Percentiles rank a stretch among this genome's conserved stretches.
Conservation (phyloP, 2,797 vertebrate species). For the Girardinus metallicus region DNA sequence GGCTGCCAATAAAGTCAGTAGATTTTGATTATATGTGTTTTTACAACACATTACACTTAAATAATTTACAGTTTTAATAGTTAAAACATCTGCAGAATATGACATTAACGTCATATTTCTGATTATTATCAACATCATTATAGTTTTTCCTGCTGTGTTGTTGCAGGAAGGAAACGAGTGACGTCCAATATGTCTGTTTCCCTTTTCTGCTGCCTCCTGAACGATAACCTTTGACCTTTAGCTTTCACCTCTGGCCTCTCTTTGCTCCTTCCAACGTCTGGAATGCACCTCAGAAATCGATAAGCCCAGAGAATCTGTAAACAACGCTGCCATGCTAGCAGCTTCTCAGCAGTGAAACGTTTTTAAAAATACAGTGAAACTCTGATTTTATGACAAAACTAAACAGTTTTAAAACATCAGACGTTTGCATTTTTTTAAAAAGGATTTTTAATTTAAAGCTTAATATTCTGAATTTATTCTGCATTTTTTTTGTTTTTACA, state of each 20-base stretch:
- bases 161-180: conserved; percentile 41
- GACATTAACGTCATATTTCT: not conserved
- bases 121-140: not conserved
- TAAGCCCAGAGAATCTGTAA: conserved; percentile 4
- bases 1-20: not conserved
- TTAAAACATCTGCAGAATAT: not conserved
- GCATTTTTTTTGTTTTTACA: not conserved
- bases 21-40: not conserved
- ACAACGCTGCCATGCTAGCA: conserved; percentile 2
- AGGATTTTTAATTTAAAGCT: not conserved
- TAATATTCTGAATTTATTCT: not conserved
- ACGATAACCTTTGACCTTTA: conserved; percentile 35
- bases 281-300: conserved; percentile 12
- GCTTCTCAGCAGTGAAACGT: too few relatives aligned
- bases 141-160: conserved; percentile 6
- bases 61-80: not conserved
- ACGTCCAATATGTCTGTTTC: conserved; percentile 29
- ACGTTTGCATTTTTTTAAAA: not conserved
- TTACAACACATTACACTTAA: not conserved
- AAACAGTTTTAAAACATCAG: not conserved
- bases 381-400: not conserved
- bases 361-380: too few relatives aligned
- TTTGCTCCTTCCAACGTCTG: not conserved
- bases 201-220: conserved; percentile 19
- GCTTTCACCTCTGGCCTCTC: conserved; percentile 25